Percentiles rank a stretch among this genome's conserved stretches.
Conservation (phyloP, 2,797 vertebrate genomes). For the Melanotaenia pygmaea region DNA sequence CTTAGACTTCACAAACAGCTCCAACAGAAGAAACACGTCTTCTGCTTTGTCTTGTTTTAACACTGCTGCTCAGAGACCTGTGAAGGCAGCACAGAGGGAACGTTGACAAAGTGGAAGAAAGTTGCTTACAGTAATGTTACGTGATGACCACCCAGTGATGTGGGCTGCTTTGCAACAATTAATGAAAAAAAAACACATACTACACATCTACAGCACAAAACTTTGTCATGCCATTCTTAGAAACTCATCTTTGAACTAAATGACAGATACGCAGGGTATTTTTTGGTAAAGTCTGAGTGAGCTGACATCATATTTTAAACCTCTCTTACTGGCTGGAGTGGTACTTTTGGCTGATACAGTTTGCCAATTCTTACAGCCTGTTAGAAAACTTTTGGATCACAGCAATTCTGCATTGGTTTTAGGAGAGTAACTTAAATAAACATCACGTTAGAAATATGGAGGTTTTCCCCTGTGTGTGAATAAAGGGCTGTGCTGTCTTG, state of each 20-base stretch:
- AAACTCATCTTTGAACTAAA: background rate
- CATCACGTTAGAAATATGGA: background rate
- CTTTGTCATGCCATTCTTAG: no score
- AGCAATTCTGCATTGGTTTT: constrained; percentile 6
- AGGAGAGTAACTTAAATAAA: constrained; percentile 6
- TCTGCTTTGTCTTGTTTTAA: background rate
- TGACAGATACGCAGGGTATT: background rate
- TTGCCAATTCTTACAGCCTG: constrained; percentile 23
- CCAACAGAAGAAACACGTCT: constrained; percentile 12
- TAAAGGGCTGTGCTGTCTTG: constrained; percentile 5
- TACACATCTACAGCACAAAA: no score
- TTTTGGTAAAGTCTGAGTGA: background rate
- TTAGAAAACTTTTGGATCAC: constrained; percentile 21
- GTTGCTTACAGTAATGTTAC: background rate
- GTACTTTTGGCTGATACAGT: constrained; percentile 30
- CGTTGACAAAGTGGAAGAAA: background rate
- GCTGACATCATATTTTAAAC: constrained; percentile 2
- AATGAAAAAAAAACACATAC: no score
- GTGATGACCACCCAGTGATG: background rate
- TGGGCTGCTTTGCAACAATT: no score
- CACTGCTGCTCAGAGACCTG: background rate
- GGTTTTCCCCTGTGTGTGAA: constrained; percentile 13
- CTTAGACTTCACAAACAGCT: background rate
- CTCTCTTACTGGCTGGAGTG: background rate
- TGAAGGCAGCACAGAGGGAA: background rate